phyloP scores from a whole-genome alignment of 2,797 vertebrate genomes.

The Fistularia commersonii region DNA sequence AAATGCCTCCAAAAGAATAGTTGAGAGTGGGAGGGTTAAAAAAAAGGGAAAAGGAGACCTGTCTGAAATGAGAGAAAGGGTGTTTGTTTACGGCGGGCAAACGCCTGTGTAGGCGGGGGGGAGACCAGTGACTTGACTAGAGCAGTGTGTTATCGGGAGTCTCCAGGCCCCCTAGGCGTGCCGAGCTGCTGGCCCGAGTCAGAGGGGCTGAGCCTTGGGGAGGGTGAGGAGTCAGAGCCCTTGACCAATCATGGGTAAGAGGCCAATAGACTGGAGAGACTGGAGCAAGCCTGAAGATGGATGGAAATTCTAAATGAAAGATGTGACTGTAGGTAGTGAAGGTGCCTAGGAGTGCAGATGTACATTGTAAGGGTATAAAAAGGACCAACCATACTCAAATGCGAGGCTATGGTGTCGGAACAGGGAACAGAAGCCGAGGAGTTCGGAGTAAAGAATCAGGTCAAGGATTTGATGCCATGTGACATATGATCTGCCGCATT shows the following conservation, averaged over 20 bases:
- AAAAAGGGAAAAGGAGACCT: slow-evolving; percentile 11
- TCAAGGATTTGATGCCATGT: slow-evolving; percentile 49
- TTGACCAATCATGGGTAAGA: slow-evolving; percentile 41
- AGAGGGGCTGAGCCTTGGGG: slow-evolving; percentile 46
- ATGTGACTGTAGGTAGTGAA: slow-evolving; percentile 8
- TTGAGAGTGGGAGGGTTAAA: slow-evolving; percentile 20
- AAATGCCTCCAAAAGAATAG: slow-evolving; percentile 35
- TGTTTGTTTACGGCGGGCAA: slow-evolving; percentile 59
- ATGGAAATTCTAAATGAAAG: slow-evolving; percentile 30
- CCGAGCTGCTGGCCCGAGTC: slow-evolving; percentile 54
- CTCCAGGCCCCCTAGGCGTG: slow-evolving; percentile 62
- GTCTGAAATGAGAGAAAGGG: slow-evolving; percentile 48
- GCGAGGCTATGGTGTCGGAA: slow-evolving; percentile 17
- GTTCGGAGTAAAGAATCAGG: slow-evolving; percentile 30
- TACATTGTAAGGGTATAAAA: slow-evolving; percentile 31
- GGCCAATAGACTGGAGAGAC: slow-evolving; percentile 45
- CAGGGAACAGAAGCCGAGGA: slow-evolving; percentile 28
- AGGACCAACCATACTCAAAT: slow-evolving; percentile 37
- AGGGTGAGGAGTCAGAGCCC: slow-evolving; percentile 35
- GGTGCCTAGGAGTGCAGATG: slow-evolving; percentile 7
- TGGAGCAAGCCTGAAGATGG: slow-evolving; percentile 13
- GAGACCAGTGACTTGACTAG: slow-evolving; percentile 48
- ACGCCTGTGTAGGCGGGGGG: slow-evolving; percentile 48
- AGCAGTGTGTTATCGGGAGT: slow-evolving; percentile 71
- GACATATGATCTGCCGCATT: slow-evolving; percentile 45